These are phyloP conservation scores for Pogonognathellus flavescens DNA, from an alignment of 1,140 invertebrate genomes.

Conservation along the genomic window DNA sequence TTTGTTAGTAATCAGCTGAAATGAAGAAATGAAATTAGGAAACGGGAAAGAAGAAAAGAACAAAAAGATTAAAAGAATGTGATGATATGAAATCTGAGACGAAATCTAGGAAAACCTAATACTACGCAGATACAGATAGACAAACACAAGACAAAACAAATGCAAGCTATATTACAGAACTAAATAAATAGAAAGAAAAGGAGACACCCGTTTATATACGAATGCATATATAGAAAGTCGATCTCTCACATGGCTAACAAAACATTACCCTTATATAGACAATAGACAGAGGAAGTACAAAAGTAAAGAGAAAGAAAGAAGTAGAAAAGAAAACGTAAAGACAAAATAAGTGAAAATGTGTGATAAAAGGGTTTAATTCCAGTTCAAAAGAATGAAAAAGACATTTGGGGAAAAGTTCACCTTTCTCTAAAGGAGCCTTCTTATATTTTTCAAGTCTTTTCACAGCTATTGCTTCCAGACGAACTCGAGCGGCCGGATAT, in stretches of 20 bases:
- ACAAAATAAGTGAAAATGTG: constrained; percentile 29
- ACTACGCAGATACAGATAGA: too few species aligned
- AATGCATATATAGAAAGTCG: not conserved
- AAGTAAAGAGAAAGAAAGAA: not conserved
- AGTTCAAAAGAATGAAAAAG: constrained; percentile 50
- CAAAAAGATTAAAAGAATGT: too few species aligned
- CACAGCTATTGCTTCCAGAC: constrained; percentile 96
- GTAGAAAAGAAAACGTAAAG: constrained; percentile 20
- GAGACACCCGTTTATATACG: too few species aligned
- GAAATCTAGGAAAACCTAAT: too few species aligned
- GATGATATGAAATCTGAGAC: too few species aligned
- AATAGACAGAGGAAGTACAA: constrained; percentile 3
- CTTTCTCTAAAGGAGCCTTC: constrained; percentile 90
- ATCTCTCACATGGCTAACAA: constrained; percentile 13
- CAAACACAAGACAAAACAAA: too few species aligned
- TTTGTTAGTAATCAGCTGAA: too few species aligned
- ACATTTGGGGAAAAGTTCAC: constrained; percentile 72
- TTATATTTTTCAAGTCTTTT: constrained; percentile 97
- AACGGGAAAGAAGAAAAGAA: too few species aligned
- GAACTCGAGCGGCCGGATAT: constrained; percentile 94
- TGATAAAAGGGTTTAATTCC: constrained; percentile 47
- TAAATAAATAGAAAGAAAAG: too few species aligned
- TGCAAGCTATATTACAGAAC: too few species aligned
- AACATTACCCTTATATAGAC: not conserved
- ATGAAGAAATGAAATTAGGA: too few species aligned